A percentile compares a stretch with the other conserved stretches of the same genome.
phyloP scores from a whole-genome alignment of 2,113 vertebrate species.

The Toxostoma redivivum region DNA sequence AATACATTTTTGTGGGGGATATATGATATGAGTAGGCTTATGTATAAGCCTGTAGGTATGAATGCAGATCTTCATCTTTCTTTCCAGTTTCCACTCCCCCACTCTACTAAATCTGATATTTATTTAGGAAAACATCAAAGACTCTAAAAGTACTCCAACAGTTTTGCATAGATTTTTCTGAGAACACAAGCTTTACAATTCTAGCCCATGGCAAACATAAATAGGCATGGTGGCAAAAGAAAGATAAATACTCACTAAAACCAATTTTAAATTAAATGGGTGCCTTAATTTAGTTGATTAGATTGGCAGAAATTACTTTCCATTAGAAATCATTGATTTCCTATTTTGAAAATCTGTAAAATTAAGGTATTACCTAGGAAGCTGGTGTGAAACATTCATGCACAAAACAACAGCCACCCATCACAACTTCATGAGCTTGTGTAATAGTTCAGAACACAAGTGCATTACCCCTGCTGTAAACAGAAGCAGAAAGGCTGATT shows the following conservation, averaged over 20 bases:
- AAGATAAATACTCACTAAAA: neutral
- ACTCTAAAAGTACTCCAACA: neutral
- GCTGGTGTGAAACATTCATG: neutral
- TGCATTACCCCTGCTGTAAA: neutral
- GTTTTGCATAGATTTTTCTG: neutral
- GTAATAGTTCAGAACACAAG: constrained; percentile 15
- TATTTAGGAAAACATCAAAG: neutral
- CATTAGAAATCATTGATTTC: neutral
- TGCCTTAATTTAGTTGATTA: neutral
- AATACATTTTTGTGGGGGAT: neutral
- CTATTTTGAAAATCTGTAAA: neutral
- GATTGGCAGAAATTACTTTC: neutral
- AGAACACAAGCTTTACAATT: neutral
- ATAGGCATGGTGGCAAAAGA: neutral
- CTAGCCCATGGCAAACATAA: neutral
- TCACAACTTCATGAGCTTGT: neutral
- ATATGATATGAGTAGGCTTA: neutral
- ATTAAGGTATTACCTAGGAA: neutral
- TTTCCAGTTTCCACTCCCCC: neutral
- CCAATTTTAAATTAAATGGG: neutral
- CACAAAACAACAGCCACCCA: neutral
- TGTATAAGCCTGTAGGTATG: neutral
- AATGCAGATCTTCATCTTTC: neutral
- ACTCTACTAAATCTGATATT: neutral
- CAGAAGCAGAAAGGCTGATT: neutral